phyloP scores from a whole-genome alignment of 2,113 vertebrate genomes.

The Diadophis punctatus region DNA sequence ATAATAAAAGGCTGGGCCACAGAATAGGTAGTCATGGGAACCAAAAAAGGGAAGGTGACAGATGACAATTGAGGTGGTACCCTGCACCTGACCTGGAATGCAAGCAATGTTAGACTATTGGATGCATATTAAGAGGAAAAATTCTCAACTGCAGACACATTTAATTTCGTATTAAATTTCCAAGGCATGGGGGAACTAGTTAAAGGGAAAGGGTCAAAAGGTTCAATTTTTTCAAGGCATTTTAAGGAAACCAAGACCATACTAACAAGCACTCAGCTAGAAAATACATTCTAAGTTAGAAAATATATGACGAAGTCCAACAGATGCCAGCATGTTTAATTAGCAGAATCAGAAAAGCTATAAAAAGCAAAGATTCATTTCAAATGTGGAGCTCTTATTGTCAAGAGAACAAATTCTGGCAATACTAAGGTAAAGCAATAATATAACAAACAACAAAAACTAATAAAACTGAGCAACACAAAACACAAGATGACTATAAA shows the following conservation, averaged over 20 bases:
- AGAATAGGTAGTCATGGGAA: background rate
- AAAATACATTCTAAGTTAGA: background rate
- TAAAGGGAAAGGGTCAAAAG: background rate
- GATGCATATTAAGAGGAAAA: background rate
- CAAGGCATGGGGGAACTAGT: background rate
- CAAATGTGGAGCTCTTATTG: background rate
- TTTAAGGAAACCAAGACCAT: background rate
- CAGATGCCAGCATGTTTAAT: background rate
- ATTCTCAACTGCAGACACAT: background rate
- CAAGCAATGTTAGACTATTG: background rate
- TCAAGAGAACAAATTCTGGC: background rate
- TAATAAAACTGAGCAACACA: background rate
- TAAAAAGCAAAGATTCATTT: background rate
- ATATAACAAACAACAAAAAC: background rate
- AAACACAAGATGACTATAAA: slow-evolving; percentile 5
- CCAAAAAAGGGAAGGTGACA: background rate
- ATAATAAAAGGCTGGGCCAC: background rate
- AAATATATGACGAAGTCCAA: background rate
- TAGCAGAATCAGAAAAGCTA: background rate
- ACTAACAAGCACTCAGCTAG: background rate
- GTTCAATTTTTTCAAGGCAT: background rate
- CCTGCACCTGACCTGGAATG: background rate
- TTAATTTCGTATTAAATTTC: background rate
- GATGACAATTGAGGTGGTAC: background rate
- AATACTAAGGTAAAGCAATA: background rate